Conservation (phyloP, 2,888 invertebrate species). For the Leucophenga maculata region DNA sequence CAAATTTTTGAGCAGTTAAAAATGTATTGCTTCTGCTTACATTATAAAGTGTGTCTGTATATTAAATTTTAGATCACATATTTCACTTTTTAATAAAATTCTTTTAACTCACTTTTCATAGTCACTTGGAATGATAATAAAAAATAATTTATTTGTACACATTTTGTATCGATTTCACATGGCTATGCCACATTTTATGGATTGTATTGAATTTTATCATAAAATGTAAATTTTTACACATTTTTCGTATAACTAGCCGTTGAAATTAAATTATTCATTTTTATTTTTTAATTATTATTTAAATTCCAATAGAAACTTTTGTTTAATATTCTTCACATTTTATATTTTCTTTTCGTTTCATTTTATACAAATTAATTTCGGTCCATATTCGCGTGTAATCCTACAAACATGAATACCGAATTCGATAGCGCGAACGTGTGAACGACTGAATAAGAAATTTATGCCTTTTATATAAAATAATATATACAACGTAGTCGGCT, state of each 20-base stretch:
- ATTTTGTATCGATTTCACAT: too few relatives aligned
- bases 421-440: neutral
- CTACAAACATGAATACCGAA: neutral
- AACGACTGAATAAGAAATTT: slow-evolving; percentile 5
- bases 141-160: too few relatives aligned
- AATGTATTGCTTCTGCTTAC: too few relatives aligned
- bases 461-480: neutral
- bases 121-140: too few relatives aligned
- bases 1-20: too few relatives aligned
- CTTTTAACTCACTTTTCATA: too few relatives aligned
- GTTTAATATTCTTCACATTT: neutral
- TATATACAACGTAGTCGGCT: neutral
- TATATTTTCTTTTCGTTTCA: neutral
- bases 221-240: too few relatives aligned
- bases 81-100: too few relatives aligned
- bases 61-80: too few relatives aligned
- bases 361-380: neutral
- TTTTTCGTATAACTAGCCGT: neutral
- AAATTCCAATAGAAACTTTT: neutral
- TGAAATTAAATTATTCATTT: neutral
- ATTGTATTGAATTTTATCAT: too few relatives aligned
- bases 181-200: too few relatives aligned
- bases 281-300: slow-evolving; percentile 8
- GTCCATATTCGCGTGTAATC: neutral
- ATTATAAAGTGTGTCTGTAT: too few relatives aligned